Evolutionary conservation across 2,888 invertebrate species (phyloP).

Genomic region (Uropetala carovei): DNA sequence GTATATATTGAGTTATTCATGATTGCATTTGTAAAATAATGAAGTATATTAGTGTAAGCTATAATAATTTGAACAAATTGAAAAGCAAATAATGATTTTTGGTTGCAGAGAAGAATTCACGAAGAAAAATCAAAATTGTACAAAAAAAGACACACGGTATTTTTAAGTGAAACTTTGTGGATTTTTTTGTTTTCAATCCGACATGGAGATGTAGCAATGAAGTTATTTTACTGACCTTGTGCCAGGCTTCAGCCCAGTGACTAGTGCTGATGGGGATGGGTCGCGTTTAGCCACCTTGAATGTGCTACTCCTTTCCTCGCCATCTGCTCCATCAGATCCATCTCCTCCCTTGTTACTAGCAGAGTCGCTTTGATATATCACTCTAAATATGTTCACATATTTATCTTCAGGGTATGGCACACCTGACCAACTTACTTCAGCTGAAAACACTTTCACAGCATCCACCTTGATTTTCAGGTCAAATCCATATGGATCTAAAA

Average conservation of each 20-base stretch:
- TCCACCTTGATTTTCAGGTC: conserved; percentile 86
- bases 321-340: conserved; percentile 70
- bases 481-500: conserved; percentile 88
- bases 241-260: conserved; percentile 85
- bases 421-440: conserved; percentile 89
- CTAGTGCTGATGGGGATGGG: conserved; percentile 81
- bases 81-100: not conserved
- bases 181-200: not conserved
- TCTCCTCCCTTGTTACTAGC: conserved; percentile 66
- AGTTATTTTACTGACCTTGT: conserved; percentile 75
- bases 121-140: not conserved
- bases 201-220: not conserved
- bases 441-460: conserved; percentile 85
- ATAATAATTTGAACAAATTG: not conserved
- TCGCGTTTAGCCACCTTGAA: conserved; percentile 87
- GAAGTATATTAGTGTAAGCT: too few species aligned
- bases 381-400: conserved; percentile 92
- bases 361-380: conserved; percentile 87
- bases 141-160: not conserved
- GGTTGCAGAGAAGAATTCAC: not conserved
- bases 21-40: too few species aligned
- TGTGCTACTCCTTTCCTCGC: conserved; percentile 84
- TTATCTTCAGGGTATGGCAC: conserved; percentile 93
- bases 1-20: too few species aligned
- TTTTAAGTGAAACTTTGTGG: not conserved